Evolutionary conservation across 2,797 vertebrate species (phyloP), one percentile per base, ranked within the genome.

Genomic region (Babyrousa celebensis): DNA sequence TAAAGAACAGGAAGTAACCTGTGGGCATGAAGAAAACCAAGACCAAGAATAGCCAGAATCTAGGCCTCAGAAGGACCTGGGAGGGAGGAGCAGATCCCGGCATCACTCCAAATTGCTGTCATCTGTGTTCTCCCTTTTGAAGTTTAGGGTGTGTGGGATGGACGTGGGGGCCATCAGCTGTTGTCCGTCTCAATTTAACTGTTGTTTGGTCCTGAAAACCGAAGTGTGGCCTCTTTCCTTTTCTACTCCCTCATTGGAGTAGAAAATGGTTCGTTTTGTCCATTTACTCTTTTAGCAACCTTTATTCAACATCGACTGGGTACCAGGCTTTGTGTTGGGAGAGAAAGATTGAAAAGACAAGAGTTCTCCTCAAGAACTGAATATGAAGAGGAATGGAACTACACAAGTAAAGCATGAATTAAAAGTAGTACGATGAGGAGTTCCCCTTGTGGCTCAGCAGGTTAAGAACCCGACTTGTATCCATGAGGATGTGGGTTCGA

Each of bases 311-410:
- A 79, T 48, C 65, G 58, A 0, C 58, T 60, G 3, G 65, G 5
- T 95, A 14, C 77, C 63, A 83, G 29, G 12, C 43, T 75, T 90
- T 92, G 8, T 48, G 43, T 89, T 70, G 85, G n/a, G 80, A 77
- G n/a, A 70, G 58, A n/a, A 40, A 62, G 32, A 84, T 68, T 85
- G 60, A 52, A 89, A 85, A 85, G 63, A 68, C 25, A 72, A 72
- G 29, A 48, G 8, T 91, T 91, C 43, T 80, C n/a, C 17, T 78
- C 29, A 68, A 40, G 32, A 93, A 63, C 52, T 80, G 23, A 54
- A 14, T 85, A 12, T 54, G 1, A 36, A 89, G 43, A 77, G 3
- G 72, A 29, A 40, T 71, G 60, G 62, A 72, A 67, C 71, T 54
- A 32, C 1, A 71, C 70, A 86, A 63, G 27, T 56, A 5, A 78